Percentiles rank a stretch among this genome's conserved stretches.
Evolutionary conservation across 2,113 vertebrate species (phyloP).

Genomic region (Megaceryle maxima): DNA sequence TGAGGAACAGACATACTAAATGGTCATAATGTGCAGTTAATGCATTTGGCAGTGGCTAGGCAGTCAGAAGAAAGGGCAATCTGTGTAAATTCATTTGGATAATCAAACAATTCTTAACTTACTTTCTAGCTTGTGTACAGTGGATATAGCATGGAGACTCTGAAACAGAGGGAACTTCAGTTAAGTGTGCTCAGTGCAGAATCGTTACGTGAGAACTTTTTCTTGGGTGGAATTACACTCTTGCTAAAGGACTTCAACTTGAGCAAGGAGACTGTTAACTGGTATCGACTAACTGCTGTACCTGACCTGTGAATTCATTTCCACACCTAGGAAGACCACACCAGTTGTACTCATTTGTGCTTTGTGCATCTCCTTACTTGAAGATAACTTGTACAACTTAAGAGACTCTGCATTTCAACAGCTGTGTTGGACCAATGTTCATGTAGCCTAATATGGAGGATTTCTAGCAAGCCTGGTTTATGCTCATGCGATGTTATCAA

Average conservation of each 20-base stretch:
- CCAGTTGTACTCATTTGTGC: neutral
- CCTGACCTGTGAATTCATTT: conserved; percentile 80
- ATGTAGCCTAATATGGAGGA: conserved; percentile 47
- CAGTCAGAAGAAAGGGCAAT: neutral
- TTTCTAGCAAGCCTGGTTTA: conserved; percentile 29
- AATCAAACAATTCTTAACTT: neutral
- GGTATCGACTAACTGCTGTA: conserved; percentile 91
- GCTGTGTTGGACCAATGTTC: conserved; percentile 64
- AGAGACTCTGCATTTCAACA: conserved; percentile 49
- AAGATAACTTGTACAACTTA: conserved; percentile 55
- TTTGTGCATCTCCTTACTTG: conserved; percentile 70
- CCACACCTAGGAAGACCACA: neutral
- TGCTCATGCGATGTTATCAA: neutral
- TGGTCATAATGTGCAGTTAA: neutral
- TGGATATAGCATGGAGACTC: conserved; percentile 90
- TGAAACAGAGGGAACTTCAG: conserved; percentile 91
- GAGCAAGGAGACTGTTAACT: conserved; percentile 93
- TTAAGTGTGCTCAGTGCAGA: conserved; percentile 96
- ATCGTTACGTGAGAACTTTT: conserved; percentile 95
- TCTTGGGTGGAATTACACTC: conserved; percentile 91
- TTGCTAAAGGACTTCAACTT: conserved; percentile 95
- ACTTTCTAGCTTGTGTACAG: conserved; percentile 89
- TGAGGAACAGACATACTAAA: neutral
- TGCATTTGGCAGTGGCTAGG: neutral
- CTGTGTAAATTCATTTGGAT: neutral